Base-by-base conservation (phyloP, 2,797 vertebrate species). In the Tragopan temminckii region DNA sequence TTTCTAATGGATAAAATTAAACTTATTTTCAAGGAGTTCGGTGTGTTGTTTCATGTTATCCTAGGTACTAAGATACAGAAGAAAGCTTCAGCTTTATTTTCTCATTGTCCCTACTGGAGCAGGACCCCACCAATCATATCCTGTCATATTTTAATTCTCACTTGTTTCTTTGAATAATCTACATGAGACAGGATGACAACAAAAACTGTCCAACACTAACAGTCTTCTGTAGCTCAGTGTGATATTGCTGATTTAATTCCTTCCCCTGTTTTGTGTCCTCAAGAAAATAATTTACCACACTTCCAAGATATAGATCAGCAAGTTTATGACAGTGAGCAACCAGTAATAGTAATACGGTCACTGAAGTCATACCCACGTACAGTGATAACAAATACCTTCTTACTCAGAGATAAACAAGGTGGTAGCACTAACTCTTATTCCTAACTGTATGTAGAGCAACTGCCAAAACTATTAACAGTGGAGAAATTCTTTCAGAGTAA, bases 1-100 rank as follows among this genome's bases (percentile, higher is more conserved):
- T 97, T 98, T 97, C 95, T 97, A 94, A 97, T 95, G 86, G 71
- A 95, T 93, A 95, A 97, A 89, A 97, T 97, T 97, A 97, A 97
- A 97, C 97, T 89, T 98, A 96, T 98, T 98, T 98, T 98, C 83
- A 96, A 96, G 90, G 96, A 85, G 7, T 38, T 81, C 93, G 45
- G 36, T 89, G 35, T 11, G 50, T 64, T 94, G 58, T 88, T 82
- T 76, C 42, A 9, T 64, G 63, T n/a, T 85, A 25, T 46, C 19
- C n/a, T 67, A 12, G 15, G 12, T 63, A 42, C 13, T 1, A 3
- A 23, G 40, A 55, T 45, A 58, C 46, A 57, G 40, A 89, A 35
- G 12, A 87, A 79, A 77, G 33, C 33, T 77, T 82, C 1, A 0
- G 11, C 17, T 77, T 53, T 36, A 77, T 12, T 36, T 10, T 46